Evolutionary conservation across 2,888 invertebrate species (phyloP).

Genomic region (Apamea epomidion): DNA sequence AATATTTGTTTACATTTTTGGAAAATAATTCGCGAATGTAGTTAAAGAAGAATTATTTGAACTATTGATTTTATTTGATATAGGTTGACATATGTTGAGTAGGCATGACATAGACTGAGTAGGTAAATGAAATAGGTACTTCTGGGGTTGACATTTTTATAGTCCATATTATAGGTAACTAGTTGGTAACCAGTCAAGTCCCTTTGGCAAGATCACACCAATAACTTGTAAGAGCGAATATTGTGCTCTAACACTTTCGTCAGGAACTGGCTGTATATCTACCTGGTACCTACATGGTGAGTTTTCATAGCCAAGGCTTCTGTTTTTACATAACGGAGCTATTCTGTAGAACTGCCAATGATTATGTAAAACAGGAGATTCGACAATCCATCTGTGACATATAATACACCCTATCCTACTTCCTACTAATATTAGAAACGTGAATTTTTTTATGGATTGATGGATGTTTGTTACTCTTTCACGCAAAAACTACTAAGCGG

Average conservation of each 20-base stretch:
- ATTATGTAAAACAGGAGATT: too few species aligned
- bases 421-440: too few species aligned
- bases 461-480: too few species aligned
- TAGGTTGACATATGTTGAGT: too few species aligned
- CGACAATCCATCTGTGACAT: too few species aligned
- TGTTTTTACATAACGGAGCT: too few species aligned
- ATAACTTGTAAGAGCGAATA: not conserved
- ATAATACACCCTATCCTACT: too few species aligned
- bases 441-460: too few species aligned
- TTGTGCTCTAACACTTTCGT: constrained; percentile 10
- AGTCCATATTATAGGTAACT: not conserved
- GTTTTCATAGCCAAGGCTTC: not conserved
- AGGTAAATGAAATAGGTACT: not conserved
- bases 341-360: too few species aligned
- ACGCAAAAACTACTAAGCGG: too few species aligned
- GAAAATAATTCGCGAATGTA: too few species aligned
- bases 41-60: not conserved
- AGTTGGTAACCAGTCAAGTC: not conserved
- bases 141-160: not conserved
- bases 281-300: not conserved
- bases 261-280: constrained; percentile 7
- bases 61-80: not conserved
- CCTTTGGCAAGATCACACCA: not conserved
- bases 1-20: too few species aligned
- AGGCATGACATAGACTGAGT: not conserved